These are phyloP conservation scores for Ptychodera flava DNA, from an alignment of 35 echinoderm and acorn worm species.

Conservation along the genomic window DNA sequence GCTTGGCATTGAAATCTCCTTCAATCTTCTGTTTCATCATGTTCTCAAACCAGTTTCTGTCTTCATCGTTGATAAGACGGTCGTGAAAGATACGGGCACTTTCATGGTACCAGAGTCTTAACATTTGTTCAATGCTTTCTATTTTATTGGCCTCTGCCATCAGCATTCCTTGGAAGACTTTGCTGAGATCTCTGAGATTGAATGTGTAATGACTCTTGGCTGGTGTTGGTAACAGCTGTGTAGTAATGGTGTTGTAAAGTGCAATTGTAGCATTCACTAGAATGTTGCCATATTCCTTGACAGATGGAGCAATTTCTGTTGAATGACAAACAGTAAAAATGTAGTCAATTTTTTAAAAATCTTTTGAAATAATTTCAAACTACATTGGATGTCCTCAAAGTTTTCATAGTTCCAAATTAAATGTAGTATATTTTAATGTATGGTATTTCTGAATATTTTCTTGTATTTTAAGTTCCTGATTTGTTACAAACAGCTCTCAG, in stretches of 20 bases:
- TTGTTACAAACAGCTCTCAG: too few species aligned
- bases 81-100: conserved; percentile 90
- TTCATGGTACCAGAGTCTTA: conserved; percentile 94
- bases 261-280: conserved; percentile 79
- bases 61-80: conserved; percentile 85
- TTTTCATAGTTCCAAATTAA: too few species aligned
- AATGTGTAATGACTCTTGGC: conserved; percentile 99
- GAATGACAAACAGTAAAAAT: not conserved
- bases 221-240: conserved; percentile 93
- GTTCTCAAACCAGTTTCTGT: conserved; percentile 77
- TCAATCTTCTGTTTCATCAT: conserved; percentile 54
- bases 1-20: conserved; percentile 47
- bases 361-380: too few species aligned
- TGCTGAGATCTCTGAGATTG: conserved; percentile 94
- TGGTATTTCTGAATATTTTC: too few species aligned
- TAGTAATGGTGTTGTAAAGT: conserved; percentile 89
- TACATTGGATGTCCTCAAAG: too few species aligned
- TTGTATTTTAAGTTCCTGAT: too few species aligned
- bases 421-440: too few species aligned
- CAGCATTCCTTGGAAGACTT: conserved; percentile 95
- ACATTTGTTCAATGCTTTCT: conserved; percentile 40
- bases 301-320: not conserved
- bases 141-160: conserved; percentile 71
- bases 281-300: conserved; percentile 33
- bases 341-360: not conserved